Evolutionary conservation across 1,140 invertebrate genomes (phyloP).

Genomic region (Drosophila pandora): DNA sequence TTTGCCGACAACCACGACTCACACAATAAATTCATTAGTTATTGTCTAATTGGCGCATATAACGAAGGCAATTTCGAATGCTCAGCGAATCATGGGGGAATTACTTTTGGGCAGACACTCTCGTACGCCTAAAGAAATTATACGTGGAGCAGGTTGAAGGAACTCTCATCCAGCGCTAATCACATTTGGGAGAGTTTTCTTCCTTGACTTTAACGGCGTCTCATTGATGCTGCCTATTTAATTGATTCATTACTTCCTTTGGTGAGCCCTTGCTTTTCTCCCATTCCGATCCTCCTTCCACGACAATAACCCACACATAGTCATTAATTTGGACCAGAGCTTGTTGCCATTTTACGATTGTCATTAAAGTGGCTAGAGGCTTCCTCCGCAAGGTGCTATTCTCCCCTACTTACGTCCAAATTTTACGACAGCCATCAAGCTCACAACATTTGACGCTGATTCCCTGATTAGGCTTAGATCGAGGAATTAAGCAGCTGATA

Average conservation of each 20-base stretch:
- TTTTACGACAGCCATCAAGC: conserved; percentile 65
- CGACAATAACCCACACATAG: conserved; percentile 36
- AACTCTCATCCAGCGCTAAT: conserved; percentile 25
- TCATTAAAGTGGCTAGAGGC: conserved; percentile 34
- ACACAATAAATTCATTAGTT: conserved; percentile 78
- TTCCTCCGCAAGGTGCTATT: conserved; percentile 16
- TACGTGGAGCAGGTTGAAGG: conserved; percentile 24
- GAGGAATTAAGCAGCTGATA: conserved; percentile 27
- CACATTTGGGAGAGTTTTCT: conserved; percentile 9
- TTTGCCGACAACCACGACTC: conserved; percentile 17
- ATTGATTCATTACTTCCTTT: conserved; percentile 74
- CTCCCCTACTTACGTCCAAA: conserved; percentile 5
- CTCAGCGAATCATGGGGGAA: conserved; percentile 9
- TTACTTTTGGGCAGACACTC: conserved; percentile 11
- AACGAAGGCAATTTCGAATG: conserved; percentile 68
- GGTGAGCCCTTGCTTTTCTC: conserved; percentile 3
- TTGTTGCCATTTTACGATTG: conserved; percentile 65
- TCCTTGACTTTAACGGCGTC: conserved; percentile 29
- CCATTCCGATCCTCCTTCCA: background rate
- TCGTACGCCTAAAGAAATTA: background rate
- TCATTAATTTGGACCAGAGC: conserved; percentile 51
- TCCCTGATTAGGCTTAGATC: conserved; percentile 36
- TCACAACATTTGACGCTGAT: conserved; percentile 61
- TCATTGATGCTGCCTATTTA: conserved; percentile 22
- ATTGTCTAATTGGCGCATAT: conserved; percentile 79